These are phyloP conservation scores for Pinctada fucata DNA, from an alignment of 2,888 invertebrate species.

Conservation along the genomic window DNA sequence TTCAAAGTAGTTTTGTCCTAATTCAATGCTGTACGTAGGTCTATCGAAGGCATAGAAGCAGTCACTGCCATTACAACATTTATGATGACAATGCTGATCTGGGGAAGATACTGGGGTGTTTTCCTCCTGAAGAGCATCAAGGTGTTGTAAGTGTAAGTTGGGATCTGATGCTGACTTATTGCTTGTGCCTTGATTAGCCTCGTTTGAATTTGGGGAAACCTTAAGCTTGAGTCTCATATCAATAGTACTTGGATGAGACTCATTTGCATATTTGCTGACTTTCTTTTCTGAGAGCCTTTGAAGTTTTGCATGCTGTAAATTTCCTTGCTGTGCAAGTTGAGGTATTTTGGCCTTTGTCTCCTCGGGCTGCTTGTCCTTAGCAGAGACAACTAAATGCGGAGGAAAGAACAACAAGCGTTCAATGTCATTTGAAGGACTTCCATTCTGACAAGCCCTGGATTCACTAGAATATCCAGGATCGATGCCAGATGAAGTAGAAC, in stretches of 20 bases:
- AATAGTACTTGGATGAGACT: slow-evolving; percentile 45
- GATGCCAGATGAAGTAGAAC: slow-evolving; percentile 64
- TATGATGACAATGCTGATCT: slow-evolving; percentile 52
- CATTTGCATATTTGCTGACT: slow-evolving; percentile 55
- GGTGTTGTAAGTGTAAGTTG: slow-evolving; percentile 46
- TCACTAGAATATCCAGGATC: slow-evolving; percentile 62
- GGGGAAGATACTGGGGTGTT: slow-evolving; percentile 62
- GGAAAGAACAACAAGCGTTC: slow-evolving; percentile 66
- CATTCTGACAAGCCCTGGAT: slow-evolving; percentile 46
- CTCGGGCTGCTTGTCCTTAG: slow-evolving; percentile 26
- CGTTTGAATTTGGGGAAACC: slow-evolving; percentile 8
- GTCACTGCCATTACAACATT: slow-evolving; percentile 26
- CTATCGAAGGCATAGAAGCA: slow-evolving; percentile 34
- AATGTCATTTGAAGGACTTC: slow-evolving; percentile 58
- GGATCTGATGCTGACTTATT: slow-evolving; percentile 25
- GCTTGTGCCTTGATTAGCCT: slow-evolving; percentile 1
- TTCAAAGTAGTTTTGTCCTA: slow-evolving; percentile 23
- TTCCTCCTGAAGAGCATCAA: slow-evolving; percentile 64
- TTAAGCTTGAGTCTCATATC: slow-evolving; percentile 24
- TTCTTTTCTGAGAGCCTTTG: slow-evolving; percentile 36
- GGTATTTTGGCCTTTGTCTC: slow-evolving; percentile 14
- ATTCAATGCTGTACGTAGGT: slow-evolving; percentile 21
- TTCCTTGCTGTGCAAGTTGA: slow-evolving; percentile 16
- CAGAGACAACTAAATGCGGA: slow-evolving; percentile 61
- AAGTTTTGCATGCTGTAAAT: slow-evolving; percentile 28